Percentiles rank a stretch among this genome's conserved stretches.
These are phyloP conservation scores for Plusia festucae DNA, from an alignment of 2,888 invertebrate species.

Conservation along the genomic window DNA sequence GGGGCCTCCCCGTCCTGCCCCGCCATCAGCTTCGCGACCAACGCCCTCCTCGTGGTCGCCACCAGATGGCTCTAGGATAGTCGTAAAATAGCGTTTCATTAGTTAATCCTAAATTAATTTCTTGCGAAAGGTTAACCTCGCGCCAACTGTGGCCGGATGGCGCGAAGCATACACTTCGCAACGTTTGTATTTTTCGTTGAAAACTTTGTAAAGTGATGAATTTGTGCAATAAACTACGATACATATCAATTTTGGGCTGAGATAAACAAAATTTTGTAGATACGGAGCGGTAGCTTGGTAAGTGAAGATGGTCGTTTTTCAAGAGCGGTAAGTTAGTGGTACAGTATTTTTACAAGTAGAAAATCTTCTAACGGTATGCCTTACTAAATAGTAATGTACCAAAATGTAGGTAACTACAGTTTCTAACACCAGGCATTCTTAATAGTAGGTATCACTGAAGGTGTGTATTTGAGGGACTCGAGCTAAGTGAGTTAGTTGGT, in stretches of 20 bases:
- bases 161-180: slow-evolving; percentile 72
- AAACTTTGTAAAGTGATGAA: slow-evolving; percentile 78
- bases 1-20: slow-evolving; percentile 67
- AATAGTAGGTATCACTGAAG: slow-evolving; percentile 71
- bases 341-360: slow-evolving; percentile 82
- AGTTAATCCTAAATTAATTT: slow-evolving; percentile 67
- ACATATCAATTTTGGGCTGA: slow-evolving; percentile 89
- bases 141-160: slow-evolving; percentile 87
- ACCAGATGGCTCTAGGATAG: slow-evolving; percentile 77
- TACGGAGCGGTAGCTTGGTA: slow-evolving; percentile 85
- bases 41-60: slow-evolving; percentile 70
- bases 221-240: slow-evolving; percentile 87
- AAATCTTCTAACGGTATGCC: slow-evolving; percentile 81
- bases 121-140: slow-evolving; percentile 72
- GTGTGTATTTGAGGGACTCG: slow-evolving; percentile 53
- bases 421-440: slow-evolving; percentile 64
- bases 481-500: background rate
- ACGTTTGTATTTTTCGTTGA: slow-evolving; percentile 66
- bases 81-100: slow-evolving; percentile 58
- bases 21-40: slow-evolving; percentile 66
- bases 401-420: slow-evolving; percentile 66
- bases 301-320: slow-evolving; percentile 72
- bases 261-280: slow-evolving; percentile 74
- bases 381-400: slow-evolving; percentile 80
- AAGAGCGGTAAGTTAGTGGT: slow-evolving; percentile 77